Conservation (phyloP, 2,113 vertebrate genomes). For the Oncorhynchus nerka region DNA sequence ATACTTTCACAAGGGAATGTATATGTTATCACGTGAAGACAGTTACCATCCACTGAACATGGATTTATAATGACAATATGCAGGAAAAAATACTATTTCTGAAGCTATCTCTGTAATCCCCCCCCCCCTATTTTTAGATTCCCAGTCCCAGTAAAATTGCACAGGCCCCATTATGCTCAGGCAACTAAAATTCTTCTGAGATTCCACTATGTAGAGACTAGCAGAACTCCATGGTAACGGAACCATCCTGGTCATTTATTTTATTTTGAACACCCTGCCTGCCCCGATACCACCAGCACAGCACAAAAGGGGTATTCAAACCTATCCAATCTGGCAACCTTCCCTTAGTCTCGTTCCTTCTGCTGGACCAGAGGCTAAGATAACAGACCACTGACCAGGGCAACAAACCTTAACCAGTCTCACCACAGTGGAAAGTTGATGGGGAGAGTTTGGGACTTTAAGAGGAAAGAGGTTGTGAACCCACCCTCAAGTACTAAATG, state of each 20-base stretch:
- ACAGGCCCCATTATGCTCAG: slow-evolving; percentile 17
- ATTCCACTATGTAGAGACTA: slow-evolving; percentile 32
- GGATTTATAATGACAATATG: background rate
- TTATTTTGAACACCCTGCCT: slow-evolving; percentile 32
- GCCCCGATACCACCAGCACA: slow-evolving; percentile 31
- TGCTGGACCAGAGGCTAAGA: slow-evolving; percentile 29
- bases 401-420: slow-evolving; percentile 57
- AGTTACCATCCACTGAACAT: background rate
- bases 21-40: background rate
- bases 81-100: too few relatives aligned
- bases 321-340: slow-evolving; percentile 29
- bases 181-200: slow-evolving; percentile 36
- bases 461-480: slow-evolving; percentile 50
- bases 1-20: background rate
- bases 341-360: slow-evolving; percentile 11
- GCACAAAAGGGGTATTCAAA: slow-evolving; percentile 11
- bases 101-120: too few relatives aligned
- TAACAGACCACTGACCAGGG: slow-evolving; percentile 40
- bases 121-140: slow-evolving; percentile 34
- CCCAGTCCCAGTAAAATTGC: slow-evolving; percentile 31
- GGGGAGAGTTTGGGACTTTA: slow-evolving; percentile 24
- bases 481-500: slow-evolving; percentile 63
- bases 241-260: slow-evolving; percentile 26
- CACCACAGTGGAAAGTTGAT: slow-evolving; percentile 54
- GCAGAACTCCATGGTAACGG: slow-evolving; percentile 49